A percentile compares a stretch with the other conserved stretches of the same genome.
Evolutionary conservation across 2,797 vertebrate genomes (phyloP).

Genomic region (Sus cebifrons): DNA sequence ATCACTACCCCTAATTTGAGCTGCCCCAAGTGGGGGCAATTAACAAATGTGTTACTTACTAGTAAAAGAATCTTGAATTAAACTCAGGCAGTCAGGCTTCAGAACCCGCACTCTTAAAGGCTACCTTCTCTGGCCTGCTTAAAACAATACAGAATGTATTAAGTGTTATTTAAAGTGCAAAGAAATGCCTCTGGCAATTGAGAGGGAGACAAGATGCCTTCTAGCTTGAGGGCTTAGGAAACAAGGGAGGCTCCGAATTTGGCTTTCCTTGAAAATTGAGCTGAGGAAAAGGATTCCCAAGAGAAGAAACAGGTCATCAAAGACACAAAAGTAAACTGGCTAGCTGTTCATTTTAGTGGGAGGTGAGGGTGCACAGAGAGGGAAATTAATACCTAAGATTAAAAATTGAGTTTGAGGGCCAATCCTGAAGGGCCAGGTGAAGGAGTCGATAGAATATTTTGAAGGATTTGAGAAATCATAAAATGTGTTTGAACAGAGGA

Average conservation of each 20-base stretch:
- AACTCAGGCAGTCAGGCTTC: constrained; percentile 22
- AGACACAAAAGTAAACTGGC: background rate
- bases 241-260: background rate
- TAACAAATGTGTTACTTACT: background rate
- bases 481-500: background rate
- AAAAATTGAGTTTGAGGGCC: background rate
- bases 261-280: constrained; percentile 19
- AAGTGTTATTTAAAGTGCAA: background rate
- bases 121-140: background rate
- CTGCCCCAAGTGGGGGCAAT: constrained; percentile 33
- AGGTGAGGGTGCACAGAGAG: background rate
- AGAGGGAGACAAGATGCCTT: background rate
- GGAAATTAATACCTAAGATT: constrained; percentile 42
- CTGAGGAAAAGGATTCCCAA: background rate
- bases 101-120: background rate
- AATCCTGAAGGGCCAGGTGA: background rate
- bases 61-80: constrained; percentile 34
- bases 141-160: background rate
- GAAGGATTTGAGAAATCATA: constrained; percentile 19
- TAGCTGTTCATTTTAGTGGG: background rate
- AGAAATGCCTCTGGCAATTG: background rate
- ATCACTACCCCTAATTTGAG: background rate
- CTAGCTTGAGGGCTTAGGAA: background rate
- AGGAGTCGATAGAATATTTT: constrained; percentile 17
- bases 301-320: background rate